phyloP scores from a whole-genome alignment of 2,113 vertebrate genomes.

The Lycocorax pyrrhopterus region DNA sequence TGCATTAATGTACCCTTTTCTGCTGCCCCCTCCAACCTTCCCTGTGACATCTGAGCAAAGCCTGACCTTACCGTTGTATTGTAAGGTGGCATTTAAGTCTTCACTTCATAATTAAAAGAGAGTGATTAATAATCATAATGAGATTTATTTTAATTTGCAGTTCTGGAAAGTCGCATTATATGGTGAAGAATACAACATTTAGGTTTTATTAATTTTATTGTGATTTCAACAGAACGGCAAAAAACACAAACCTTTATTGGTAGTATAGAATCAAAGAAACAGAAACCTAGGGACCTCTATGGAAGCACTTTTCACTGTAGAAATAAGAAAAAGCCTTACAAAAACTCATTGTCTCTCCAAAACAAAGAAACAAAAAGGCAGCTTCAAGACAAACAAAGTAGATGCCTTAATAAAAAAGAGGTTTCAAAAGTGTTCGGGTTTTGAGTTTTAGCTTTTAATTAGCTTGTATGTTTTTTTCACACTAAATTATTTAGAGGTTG shows the following conservation, averaged over 20 bases:
- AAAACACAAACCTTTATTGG: not conserved
- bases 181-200: not conserved
- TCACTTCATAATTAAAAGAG: not conserved
- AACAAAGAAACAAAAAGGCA: not conserved
- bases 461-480: constrained; percentile 4
- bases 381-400: not conserved
- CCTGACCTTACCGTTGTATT: not conserved
- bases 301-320: not conserved
- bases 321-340: not conserved
- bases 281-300: not conserved
- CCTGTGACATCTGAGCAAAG: not conserved
- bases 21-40: not conserved
- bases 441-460: constrained; percentile 38
- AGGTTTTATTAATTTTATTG: not conserved
- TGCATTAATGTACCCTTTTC: not conserved
- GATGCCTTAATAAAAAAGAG: not conserved
- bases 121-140: not conserved
- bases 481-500: constrained; percentile 26
- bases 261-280: not conserved
- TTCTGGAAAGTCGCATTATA: not conserved
- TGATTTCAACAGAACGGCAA: not conserved
- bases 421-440: not conserved
- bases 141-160: not conserved
- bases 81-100: not conserved
- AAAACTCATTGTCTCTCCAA: not conserved